Percentiles rank a stretch among this genome's conserved stretches.
phyloP scores from a whole-genome alignment of 1,140 invertebrate species.

The Dolichoris vasculosae region DNA sequence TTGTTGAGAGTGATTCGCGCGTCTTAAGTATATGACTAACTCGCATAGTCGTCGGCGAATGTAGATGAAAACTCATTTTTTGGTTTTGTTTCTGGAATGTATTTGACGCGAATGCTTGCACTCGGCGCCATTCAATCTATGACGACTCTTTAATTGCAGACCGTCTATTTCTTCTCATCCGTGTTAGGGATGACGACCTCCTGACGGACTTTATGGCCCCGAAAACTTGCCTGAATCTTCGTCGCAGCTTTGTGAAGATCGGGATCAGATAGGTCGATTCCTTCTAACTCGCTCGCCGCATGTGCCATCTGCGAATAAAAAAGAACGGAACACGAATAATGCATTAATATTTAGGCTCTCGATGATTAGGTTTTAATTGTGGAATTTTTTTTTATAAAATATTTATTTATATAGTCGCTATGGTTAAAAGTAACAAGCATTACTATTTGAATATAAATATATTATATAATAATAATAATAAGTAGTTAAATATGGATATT shows the following conservation, averaged over 20 bases:
- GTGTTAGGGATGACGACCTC: constrained; percentile 70
- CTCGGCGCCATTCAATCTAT: constrained; percentile 2
- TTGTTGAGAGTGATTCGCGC: neutral
- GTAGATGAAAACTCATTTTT: constrained; percentile 32
- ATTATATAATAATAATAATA: too few relatives aligned
- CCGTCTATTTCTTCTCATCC: constrained; percentile 67
- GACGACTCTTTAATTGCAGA: constrained; percentile 22
- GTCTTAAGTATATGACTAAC: neutral
- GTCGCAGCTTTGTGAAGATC: constrained; percentile 93
- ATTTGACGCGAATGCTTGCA: constrained; percentile 47
- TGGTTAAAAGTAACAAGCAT: too few relatives aligned
- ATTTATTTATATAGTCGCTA: too few relatives aligned
- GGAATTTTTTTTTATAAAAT: too few relatives aligned
- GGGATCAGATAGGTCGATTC: constrained; percentile 87
- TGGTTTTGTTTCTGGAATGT: constrained; percentile 35
- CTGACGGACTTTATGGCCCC: constrained; percentile 91
- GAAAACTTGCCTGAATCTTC: constrained; percentile 95
- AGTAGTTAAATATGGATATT: too few relatives aligned
- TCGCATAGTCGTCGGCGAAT: constrained; percentile 15
- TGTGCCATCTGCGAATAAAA: constrained; percentile 67
- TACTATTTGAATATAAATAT: too few relatives aligned
- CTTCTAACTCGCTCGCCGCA: constrained; percentile 82
- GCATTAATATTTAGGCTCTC: neutral
- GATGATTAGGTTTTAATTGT: too few relatives aligned
- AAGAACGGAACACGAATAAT: neutral